Base-by-base conservation (phyloP, 2,797 vertebrate species). In the Brachyrhaphis roseni region DNA sequence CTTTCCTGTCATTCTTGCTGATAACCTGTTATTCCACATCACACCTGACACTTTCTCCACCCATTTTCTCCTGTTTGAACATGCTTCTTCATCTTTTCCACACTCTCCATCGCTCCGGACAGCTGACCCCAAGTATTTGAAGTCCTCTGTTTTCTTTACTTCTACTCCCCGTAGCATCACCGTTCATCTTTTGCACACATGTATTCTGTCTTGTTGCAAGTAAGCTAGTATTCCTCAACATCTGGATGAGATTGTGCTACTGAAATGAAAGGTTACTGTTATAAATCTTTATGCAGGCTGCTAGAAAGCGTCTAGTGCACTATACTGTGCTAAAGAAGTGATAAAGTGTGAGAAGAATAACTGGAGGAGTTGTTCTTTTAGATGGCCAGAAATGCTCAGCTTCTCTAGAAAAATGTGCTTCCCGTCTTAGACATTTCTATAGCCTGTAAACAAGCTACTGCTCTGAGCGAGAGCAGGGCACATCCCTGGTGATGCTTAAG, bases 351-450 rank as follows among this genome's bases (percentile, higher is more conserved):
- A 45, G 66, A 36, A n/a, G 39, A 31, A 72, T 55, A 71, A 51
- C 12, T 36, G 23, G 13, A 20, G 11, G 8, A 5, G 46, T 5
- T 43, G 28, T 71, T 45, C 4, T 12, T 18, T 36, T 7, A 51
- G 34, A 39, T 23, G 45, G 18, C 64, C 41, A 70, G 12, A 26
- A 70, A 6, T 34, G 20, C 34, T 68, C 45, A 18, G 8, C 71
- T 70, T 77, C 36, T 77, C 43, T 46, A 26, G n/a, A 34, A 72
- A 71, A 51, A 51, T 72, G 15, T 59, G 34, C 53, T 53, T 31
- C 10, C 8, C 8, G 28, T 41, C 12, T 55, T 31, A 36, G 20
- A 31, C n/a, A 34, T 46, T 78, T 55, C 39, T 45, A 7, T 18
- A 7, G 36, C 5, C 66, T 78, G 68, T 45, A 28, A 45, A 34